phyloP scores from a whole-genome alignment of 2,797 vertebrate species.

The Falco peregrinus region DNA sequence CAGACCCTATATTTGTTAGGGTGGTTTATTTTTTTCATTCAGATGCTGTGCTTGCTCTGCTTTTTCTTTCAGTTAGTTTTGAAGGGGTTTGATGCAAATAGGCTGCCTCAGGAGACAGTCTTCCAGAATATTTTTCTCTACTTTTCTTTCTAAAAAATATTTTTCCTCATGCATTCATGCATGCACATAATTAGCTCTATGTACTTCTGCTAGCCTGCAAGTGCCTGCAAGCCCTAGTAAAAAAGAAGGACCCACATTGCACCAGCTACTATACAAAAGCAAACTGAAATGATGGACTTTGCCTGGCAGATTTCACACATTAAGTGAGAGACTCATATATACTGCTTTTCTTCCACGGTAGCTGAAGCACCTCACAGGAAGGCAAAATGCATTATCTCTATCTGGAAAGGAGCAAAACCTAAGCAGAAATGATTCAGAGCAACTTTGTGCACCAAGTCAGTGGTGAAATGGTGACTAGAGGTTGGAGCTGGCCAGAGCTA shows the following conservation, averaged over 20 bases:
- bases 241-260: neutral
- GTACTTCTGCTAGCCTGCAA: neutral
- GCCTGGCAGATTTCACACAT: neutral
- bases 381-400: accelerated
- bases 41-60: neutral
- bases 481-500: neutral
- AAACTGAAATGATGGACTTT: neutral
- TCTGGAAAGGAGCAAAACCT: neutral
- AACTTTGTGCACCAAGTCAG: neutral
- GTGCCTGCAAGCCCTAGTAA: neutral
- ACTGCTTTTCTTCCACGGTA: neutral
- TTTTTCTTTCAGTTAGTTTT: conserved; percentile 23
- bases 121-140: neutral
- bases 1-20: neutral
- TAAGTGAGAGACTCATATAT: neutral
- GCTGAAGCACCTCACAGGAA: neutral
- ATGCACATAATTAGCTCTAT: neutral
- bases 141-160: neutral
- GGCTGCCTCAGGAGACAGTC: neutral
- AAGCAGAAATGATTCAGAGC: neutral
- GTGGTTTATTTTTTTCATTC: conserved; percentile 4
- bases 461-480: neutral
- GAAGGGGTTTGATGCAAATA: conserved; percentile 17
- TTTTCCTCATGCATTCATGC: neutral
- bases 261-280: neutral